Percentiles rank a stretch among this genome's conserved stretches.
Evolutionary conservation across 53 echinoderm and acorn worm genomes (phyloP).

Genomic region (Antedon mediterranea): DNA sequence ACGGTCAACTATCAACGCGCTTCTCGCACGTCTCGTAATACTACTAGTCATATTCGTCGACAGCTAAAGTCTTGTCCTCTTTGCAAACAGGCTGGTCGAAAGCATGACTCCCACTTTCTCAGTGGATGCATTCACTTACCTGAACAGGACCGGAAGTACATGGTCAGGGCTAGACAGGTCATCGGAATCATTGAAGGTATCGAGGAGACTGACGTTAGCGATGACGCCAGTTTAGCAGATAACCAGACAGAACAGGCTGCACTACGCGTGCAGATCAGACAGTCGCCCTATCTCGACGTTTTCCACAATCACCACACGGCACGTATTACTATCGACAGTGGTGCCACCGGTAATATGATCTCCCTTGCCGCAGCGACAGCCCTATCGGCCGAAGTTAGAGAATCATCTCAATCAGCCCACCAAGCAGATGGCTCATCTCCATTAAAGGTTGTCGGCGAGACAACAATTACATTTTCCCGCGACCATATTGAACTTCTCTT

Average conservation of each 20-base stretch:
- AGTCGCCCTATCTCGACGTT: not conserved
- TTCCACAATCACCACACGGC: not conserved
- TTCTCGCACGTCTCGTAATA: no score
- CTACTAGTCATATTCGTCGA: no score
- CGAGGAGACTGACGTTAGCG: no score
- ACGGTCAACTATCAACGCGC: no score
- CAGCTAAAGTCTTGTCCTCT: not conserved
- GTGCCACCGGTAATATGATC: slow-evolving; percentile 1
- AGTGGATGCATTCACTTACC: not conserved
- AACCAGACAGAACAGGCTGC: no score
- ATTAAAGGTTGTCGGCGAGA: not conserved
- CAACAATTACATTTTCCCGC: not conserved
- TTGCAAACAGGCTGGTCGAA: not conserved
- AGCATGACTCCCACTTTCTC: no score
- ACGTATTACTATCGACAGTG: not conserved
- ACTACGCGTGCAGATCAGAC: slow-evolving; percentile 5
- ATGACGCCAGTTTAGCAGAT: no score
- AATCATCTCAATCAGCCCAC: not conserved
- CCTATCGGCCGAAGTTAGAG: not conserved
- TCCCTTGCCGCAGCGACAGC: not conserved
- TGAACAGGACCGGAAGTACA: slow-evolving; percentile 13
- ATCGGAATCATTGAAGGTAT: no score
- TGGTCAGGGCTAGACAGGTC: no score
- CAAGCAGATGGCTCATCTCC: slow-evolving; percentile 4
- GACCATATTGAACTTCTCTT: not conserved